Conservation (phyloP, 2,113 vertebrate genomes). For the Puma concolor region DNA sequence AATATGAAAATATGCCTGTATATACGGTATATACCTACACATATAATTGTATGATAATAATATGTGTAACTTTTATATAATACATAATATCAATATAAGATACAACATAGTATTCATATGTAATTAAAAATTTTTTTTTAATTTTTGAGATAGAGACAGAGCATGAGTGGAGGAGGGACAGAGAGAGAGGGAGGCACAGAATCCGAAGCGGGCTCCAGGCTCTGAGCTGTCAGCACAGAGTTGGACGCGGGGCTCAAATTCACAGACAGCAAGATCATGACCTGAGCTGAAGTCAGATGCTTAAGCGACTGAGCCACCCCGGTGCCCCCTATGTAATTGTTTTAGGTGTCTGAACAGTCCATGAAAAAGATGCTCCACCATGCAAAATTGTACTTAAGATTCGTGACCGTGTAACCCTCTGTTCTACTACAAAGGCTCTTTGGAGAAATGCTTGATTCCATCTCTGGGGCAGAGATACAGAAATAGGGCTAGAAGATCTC, state of each 20-base stretch:
- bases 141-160: no score
- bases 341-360: neutral
- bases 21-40: neutral
- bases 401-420: neutral
- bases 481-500: neutral
- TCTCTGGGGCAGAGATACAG: neutral
- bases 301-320: no score
- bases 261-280: no score
- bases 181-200: no score
- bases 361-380: neutral
- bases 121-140: neutral
- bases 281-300: no score
- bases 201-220: no score
- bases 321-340: neutral
- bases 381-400: neutral
- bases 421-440: neutral
- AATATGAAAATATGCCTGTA: neutral
- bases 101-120: neutral
- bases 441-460: neutral
- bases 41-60: neutral
- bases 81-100: neutral
- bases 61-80: neutral
- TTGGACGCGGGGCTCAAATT: no score
- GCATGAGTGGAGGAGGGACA: no score
- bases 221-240: no score